Percentiles rank a stretch among this genome's conserved stretches.
Evolutionary conservation across 2,113 vertebrate genomes (phyloP).

Genomic region (Oryzias celebensis): DNA sequence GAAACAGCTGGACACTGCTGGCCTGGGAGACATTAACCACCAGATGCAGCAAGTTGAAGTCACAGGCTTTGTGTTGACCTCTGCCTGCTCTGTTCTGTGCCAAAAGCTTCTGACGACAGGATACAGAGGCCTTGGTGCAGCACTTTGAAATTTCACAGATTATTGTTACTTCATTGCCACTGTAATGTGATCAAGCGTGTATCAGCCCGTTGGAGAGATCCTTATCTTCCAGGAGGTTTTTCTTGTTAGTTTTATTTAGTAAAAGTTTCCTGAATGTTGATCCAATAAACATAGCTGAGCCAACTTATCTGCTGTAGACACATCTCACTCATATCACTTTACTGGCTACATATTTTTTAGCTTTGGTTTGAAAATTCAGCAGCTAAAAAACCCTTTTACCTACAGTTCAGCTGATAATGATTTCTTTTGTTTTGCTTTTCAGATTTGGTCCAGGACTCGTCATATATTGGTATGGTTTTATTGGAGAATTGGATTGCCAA

Average conservation of each 20-base stretch:
- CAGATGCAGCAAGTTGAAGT: slow-evolving; percentile 45
- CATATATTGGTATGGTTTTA: slow-evolving; percentile 98
- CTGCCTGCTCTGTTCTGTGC: slow-evolving; percentile 32
- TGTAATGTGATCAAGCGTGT: slow-evolving; percentile 68
- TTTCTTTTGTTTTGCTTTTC: slow-evolving; percentile 33
- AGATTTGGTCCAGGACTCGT: slow-evolving; percentile 97
- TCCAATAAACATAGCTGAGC: slow-evolving; percentile 59
- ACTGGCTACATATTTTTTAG: slow-evolving; percentile 6
- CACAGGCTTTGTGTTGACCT: slow-evolving; percentile 52
- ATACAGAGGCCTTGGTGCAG: slow-evolving; percentile 42
- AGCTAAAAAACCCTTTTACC: too few relatives aligned
- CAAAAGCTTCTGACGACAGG: slow-evolving; percentile 51
- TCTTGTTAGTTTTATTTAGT: slow-evolving; percentile 65
- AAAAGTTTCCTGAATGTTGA: slow-evolving; percentile 69
- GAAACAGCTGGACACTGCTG: slow-evolving; percentile 66
- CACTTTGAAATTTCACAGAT: slow-evolving; percentile 66
- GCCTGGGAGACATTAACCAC: slow-evolving; percentile 44
- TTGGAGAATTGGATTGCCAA: slow-evolving; percentile 94
- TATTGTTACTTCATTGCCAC: slow-evolving; percentile 72
- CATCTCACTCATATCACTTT: slow-evolving; percentile 21
- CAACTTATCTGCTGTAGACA: slow-evolving; percentile 39
- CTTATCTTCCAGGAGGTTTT: slow-evolving; percentile 59
- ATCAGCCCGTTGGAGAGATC: slow-evolving; percentile 62
- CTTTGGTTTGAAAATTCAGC: too few relatives aligned
- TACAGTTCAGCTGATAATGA: too few relatives aligned